A percentile compares a stretch with the other conserved stretches of the same genome.
Conservation (phyloP, 2,113 vertebrate species). For the Pleuronectes platessa region DNA sequence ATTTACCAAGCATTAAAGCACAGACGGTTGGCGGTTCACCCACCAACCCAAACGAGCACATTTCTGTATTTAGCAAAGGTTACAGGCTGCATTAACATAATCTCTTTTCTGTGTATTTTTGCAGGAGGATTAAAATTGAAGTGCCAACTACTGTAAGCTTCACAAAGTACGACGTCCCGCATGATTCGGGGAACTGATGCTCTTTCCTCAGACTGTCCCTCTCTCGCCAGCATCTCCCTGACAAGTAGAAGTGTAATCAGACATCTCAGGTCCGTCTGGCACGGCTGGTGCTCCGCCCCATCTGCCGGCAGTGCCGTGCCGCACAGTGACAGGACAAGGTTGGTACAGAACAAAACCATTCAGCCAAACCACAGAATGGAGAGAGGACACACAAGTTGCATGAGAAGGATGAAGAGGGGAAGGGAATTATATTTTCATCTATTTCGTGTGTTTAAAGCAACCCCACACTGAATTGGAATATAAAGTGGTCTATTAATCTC, state of each 20-base stretch:
- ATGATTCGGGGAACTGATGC: conserved; percentile 26
- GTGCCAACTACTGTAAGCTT: conserved; percentile 28
- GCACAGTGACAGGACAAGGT: conserved; percentile 31
- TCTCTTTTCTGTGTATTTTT: conserved; percentile 46
- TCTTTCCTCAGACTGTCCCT: neutral
- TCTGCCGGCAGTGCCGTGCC: conserved; percentile 15
- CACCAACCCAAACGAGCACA: neutral
- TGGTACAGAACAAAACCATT: conserved; percentile 34
- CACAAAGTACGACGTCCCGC: conserved; percentile 20
- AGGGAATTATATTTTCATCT: conserved; percentile 5
- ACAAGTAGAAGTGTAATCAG: conserved; percentile 22
- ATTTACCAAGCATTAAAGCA: conserved; percentile 29
- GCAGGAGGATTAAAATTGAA: conserved; percentile 43
- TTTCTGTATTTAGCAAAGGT: conserved; percentile 34
- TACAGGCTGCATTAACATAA: conserved; percentile 27
- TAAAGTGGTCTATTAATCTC: conserved; percentile 42
- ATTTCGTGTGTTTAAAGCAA: neutral
- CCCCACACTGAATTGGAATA: conserved; percentile 7
- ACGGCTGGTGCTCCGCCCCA: conserved; percentile 2
- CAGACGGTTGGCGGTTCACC: neutral
- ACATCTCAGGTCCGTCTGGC: conserved; percentile 35
- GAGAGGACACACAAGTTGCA: neutral
- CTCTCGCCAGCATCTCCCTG: neutral
- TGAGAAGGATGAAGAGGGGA: neutral
- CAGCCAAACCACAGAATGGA: conserved; percentile 8